phyloP scores from a whole-genome alignment of 2,113 vertebrate genomes.

The Tapirus terrestris region DNA sequence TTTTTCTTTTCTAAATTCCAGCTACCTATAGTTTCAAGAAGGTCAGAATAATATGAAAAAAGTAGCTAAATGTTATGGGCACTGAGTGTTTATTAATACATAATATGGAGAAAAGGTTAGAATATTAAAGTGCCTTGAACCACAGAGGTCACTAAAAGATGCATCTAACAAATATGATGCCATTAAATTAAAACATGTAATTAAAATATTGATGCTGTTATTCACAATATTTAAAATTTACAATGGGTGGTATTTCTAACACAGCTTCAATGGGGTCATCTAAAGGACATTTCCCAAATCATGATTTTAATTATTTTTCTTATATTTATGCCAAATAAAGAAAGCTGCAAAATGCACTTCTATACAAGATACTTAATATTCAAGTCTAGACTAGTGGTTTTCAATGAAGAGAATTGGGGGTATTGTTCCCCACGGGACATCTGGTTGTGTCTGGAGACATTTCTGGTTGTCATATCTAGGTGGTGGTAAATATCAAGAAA shows the following conservation, averaged over 20 bases:
- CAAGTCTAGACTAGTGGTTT: not conserved
- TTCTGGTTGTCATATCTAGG: not conserved
- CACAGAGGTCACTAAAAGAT: not conserved
- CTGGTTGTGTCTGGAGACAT: not conserved
- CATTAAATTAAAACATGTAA: conserved; percentile 46
- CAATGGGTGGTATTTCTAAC: not conserved
- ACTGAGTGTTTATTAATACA: conserved; percentile 38
- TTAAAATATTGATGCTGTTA: conserved; percentile 5
- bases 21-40: conserved; percentile 43
- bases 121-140: not conserved
- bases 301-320: conserved; percentile 6
- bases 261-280: not conserved
- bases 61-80: not conserved
- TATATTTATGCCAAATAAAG: not conserved
- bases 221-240: conserved; percentile 35
- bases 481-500: not conserved
- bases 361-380: not conserved
- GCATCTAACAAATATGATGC: not conserved
- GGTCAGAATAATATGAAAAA: conserved; percentile 19
- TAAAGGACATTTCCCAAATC: not conserved
- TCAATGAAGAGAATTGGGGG: not conserved
- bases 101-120: not conserved
- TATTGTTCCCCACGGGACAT: not conserved
- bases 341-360: not conserved
- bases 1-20: conserved; percentile 4